Conservation (phyloP, 2,888 invertebrate genomes). For the Macrosoma leucophasiata region DNA sequence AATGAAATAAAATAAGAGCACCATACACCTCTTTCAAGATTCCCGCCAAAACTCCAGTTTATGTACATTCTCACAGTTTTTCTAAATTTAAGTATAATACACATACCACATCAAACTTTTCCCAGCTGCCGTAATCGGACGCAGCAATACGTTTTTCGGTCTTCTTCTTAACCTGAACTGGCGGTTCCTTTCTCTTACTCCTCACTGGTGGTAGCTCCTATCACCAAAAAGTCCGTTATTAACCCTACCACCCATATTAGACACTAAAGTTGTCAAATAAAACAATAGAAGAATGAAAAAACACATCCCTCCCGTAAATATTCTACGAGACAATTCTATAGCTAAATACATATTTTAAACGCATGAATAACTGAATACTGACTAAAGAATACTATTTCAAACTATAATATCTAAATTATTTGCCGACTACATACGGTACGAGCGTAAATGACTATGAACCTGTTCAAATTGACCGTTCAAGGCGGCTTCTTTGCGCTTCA, state of each 20-base stretch:
- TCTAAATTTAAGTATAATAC: background rate
- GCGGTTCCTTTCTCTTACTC: constrained; percentile 64
- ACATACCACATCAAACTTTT: constrained; percentile 85
- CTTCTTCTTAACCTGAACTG: constrained; percentile 41
- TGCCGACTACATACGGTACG: constrained; percentile 26
- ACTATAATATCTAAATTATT: no score
- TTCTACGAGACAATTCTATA: constrained; percentile 16
- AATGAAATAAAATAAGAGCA: no score
- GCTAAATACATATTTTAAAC: constrained; percentile 21
- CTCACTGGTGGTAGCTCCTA: constrained; percentile 73
- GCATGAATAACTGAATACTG: no score
- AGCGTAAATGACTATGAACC: constrained; percentile 51
- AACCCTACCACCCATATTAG: constrained; percentile 11
- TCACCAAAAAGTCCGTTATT: constrained; percentile 32
- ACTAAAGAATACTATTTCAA: no score
- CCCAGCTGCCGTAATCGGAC: constrained; percentile 84
- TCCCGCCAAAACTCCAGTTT: no score
- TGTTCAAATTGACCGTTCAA: constrained; percentile 65
- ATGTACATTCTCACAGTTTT: no score
- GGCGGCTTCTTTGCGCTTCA: constrained; percentile 82
- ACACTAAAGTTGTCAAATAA: constrained; percentile 19
- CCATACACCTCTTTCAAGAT: no score
- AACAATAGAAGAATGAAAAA: constrained; percentile 21
- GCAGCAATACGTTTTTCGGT: constrained; percentile 70
- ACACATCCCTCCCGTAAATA: constrained; percentile 16